Base-by-base conservation (phyloP, 2,888 invertebrate species). In the Thera obeliscata region DNA sequence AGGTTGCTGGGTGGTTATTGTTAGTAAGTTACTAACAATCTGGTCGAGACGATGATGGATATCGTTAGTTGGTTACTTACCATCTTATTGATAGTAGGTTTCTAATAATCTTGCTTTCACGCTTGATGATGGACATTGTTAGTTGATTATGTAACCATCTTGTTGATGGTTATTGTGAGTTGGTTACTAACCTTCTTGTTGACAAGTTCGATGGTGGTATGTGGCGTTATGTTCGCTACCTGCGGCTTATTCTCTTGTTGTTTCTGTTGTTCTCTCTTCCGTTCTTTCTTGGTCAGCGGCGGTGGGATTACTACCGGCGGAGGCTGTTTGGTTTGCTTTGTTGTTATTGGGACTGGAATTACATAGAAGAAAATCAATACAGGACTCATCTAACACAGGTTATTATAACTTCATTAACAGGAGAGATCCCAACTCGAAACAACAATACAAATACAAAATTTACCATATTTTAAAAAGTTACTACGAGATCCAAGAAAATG, bases 171-270 rank as follows among this genome's bases (percentile, higher is more conserved):
- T 22, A 22, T 54, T 54, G 41, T 33, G 5, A 12, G 35, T 12
- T 3, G 49, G 12, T 43, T 43, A 62, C 61, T 49, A n/a, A 58
- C 64, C 64, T 64, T 87, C 58, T 87, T 85, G 49, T 78, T 85
- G 38, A 89, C 86, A 35, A 90, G 81, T 69, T 91, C 88, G 0
- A 90, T 86, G 1, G 90, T 90, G 4, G 91, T 90, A 46, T 91
- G 90, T 0, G 88, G 84, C 0, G 90, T 85, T 62, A 87, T 86
- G 73, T 87, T 89, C 66, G 86, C 52, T 8, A 55, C 79, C 1
- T 80, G 80, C 57, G 67, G 74, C 57, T 81, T 73, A 67, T 79
- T 61, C 60, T 76, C 76, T 54, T 76, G 77, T 46, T 57, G 46
- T 12, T 52, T 52, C 52, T 79, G 71, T 50, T 72, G 73, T 8